A percentile compares a stretch with the other conserved stretches of the same genome.
These are phyloP conservation scores for Hyles euphorbiae DNA, from an alignment of 1,140 invertebrate genomes.

Conservation along the genomic window DNA sequence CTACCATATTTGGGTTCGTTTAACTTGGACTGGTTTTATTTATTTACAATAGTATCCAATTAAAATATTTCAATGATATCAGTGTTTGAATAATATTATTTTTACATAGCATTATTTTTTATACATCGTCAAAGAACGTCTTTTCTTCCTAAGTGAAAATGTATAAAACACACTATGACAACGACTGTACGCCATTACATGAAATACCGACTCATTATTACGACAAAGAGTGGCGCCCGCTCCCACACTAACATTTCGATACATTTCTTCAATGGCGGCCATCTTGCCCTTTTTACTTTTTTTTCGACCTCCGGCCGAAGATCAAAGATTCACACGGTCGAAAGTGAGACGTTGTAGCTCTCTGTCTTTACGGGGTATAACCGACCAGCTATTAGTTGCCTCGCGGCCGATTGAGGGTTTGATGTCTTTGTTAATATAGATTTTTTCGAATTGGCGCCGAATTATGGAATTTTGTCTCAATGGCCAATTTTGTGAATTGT, in stretches of 20 bases:
- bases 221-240: slow-evolving; percentile 46
- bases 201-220: slow-evolving; percentile 42
- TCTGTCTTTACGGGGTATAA: background rate
- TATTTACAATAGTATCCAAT: background rate
- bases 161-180: background rate
- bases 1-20: too few species aligned
- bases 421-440: slow-evolving; percentile 8
- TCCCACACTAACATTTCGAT: slow-evolving; percentile 46
- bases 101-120: background rate
- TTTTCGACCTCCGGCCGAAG: slow-evolving; percentile 16
- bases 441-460: slow-evolving; percentile 5
- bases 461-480: background rate
- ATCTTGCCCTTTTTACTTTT: slow-evolving; percentile 32
- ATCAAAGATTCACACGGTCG: slow-evolving; percentile 50
- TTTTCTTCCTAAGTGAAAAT: too few species aligned
- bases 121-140: background rate
- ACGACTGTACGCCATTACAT: slow-evolving; percentile 29
- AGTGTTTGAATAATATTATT: background rate
- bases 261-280: slow-evolving; percentile 50
- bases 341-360: slow-evolving; percentile 40
- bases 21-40: background rate
- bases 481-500: background rate
- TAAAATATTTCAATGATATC: background rate
- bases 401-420: slow-evolving; percentile 14
- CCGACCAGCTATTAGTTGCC: slow-evolving; percentile 21